phyloP scores from a whole-genome alignment of 2,113 vertebrate genomes.

The Lagopus leucura region DNA sequence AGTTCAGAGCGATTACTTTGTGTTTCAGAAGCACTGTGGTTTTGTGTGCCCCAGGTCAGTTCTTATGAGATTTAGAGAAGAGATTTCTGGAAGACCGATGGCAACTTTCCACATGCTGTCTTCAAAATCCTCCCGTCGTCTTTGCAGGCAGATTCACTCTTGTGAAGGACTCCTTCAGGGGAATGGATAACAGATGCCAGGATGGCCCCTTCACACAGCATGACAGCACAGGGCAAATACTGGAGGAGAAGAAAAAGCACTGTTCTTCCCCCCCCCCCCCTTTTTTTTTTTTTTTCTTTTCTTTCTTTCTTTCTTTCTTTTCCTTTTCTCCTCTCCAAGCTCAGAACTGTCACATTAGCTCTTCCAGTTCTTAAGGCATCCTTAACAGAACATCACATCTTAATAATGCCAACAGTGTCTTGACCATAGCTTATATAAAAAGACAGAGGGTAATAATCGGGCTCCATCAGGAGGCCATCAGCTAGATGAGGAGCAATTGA shows the following conservation, averaged over 20 bases:
- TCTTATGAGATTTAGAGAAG: neutral
- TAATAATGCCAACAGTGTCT: constrained; percentile 25
- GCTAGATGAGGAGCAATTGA: neutral
- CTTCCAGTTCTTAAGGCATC: neutral
- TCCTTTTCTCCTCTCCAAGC: neutral
- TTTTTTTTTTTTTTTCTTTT: too few relatives aligned
- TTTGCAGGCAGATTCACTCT: constrained; percentile 4
- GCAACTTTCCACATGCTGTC: constrained; percentile 1
- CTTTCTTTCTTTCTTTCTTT: too few relatives aligned
- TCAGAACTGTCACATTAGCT: constrained; percentile 28
- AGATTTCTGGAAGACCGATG: constrained; percentile 11
- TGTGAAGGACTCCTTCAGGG: constrained; percentile 24
- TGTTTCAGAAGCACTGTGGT: neutral
- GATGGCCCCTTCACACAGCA: neutral
- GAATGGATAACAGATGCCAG: neutral
- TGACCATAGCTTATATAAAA: neutral
- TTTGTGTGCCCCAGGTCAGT: neutral
- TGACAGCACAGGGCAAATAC: neutral
- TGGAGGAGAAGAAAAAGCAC: constrained; percentile 16
- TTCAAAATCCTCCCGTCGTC: neutral
- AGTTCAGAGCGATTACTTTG: neutral
- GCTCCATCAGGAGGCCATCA: neutral
- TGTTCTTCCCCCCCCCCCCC: neutral
- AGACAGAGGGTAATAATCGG: constrained; percentile 13
- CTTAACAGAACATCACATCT: neutral